Evolutionary conservation across 2,888 invertebrate species (phyloP).

Genomic region (Steinernema hermaphroditum): DNA sequence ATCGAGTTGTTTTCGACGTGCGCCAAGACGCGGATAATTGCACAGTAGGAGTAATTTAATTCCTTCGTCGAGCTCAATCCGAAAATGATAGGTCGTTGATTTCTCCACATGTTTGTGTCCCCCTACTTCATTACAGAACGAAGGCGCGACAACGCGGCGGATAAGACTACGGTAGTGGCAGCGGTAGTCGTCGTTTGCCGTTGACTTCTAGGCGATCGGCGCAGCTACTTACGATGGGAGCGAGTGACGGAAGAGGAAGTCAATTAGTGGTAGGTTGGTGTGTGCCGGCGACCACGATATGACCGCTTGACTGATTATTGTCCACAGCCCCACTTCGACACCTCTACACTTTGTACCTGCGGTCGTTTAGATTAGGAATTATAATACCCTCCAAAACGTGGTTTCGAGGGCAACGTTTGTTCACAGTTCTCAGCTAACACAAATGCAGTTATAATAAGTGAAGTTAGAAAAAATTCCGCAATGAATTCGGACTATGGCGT

Average conservation of each 20-base stretch:
- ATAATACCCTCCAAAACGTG: no score
- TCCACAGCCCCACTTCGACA: neutral
- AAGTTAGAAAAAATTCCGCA: no score
- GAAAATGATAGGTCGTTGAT: neutral
- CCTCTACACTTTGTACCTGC: neutral
- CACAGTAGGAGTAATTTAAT: slow-evolving; percentile 2
- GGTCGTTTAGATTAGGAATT: no score
- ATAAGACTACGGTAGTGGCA: slow-evolving; percentile 8
- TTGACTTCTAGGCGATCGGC: neutral
- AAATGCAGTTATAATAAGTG: no score
- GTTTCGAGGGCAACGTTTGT: no score
- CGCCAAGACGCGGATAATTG: neutral
- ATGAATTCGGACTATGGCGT: no score
- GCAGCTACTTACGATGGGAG: slow-evolving; percentile 4
- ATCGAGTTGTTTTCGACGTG: no score
- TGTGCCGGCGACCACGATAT: neutral
- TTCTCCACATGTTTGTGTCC: neutral
- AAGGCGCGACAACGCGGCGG: no score
- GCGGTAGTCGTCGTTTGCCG: neutral
- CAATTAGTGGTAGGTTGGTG: slow-evolving; percentile 5
- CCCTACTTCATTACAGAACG: no score
- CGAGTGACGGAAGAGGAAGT: slow-evolving; percentile 20
- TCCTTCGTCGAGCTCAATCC: neutral
- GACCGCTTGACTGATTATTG: neutral
- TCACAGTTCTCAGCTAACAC: no score